Percentiles rank a stretch among this genome's conserved stretches.
Evolutionary conservation across 2,113 vertebrate species (phyloP).

Genomic region (Miniopterus natalensis): DNA sequence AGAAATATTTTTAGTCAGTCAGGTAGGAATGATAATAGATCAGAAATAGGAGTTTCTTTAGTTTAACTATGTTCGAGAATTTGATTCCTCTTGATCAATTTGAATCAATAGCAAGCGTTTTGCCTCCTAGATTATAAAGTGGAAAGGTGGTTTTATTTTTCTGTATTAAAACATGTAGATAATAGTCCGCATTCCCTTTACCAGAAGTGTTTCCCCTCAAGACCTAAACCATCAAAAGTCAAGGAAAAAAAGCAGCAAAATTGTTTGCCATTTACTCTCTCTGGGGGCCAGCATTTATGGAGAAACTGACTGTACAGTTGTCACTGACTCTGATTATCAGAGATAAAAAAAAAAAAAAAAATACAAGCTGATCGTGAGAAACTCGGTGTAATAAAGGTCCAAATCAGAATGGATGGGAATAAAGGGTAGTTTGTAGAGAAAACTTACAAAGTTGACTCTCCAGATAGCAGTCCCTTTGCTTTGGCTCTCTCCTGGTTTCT

Average conservation of each 20-base stretch:
- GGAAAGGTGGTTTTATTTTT: neutral
- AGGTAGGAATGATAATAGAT: neutral
- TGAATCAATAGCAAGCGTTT: neutral
- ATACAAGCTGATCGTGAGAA: neutral
- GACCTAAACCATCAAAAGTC: neutral
- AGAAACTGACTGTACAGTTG: neutral
- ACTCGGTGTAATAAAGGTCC: neutral
- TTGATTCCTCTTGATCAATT: conserved; percentile 9
- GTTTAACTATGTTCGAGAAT: neutral
- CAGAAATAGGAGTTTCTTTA: neutral
- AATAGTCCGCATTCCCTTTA: neutral
- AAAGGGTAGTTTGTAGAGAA: conserved; percentile 7
- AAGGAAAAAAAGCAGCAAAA: neutral
- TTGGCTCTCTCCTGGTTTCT: neutral
- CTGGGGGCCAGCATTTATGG: neutral
- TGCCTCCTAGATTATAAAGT: neutral
- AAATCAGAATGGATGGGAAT: neutral
- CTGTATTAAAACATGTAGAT: neutral
- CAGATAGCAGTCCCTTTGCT: neutral
- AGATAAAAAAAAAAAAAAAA: neutral
- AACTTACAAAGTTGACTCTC: neutral
- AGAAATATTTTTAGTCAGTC: neutral
- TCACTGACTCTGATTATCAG: neutral
- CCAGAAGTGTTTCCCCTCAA: neutral
- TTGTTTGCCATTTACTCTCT: neutral